A percentile compares a stretch with the other conserved stretches of the same genome.
Evolutionary conservation across 2,888 invertebrate genomes (phyloP).

Genomic region (Calliphora vomitoria): DNA sequence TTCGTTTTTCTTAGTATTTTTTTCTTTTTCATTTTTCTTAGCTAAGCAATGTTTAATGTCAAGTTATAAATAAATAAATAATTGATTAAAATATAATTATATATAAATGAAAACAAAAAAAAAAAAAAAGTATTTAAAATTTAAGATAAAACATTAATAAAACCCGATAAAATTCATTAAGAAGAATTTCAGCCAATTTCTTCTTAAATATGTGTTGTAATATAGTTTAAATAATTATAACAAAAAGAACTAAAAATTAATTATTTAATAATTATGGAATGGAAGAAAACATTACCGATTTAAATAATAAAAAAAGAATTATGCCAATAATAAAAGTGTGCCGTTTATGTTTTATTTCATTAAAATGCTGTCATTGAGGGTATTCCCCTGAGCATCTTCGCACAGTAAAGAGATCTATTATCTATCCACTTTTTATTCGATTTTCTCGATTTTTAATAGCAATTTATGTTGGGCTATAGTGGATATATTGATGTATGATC

Average conservation of each 20-base stretch:
- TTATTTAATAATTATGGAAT: constrained; percentile 46
- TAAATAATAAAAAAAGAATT: constrained; percentile 63
- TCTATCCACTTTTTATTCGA: too few species aligned
- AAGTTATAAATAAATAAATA: constrained; percentile 62
- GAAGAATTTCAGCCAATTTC: constrained; percentile 56
- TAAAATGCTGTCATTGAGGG: background rate
- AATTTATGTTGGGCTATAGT: too few species aligned
- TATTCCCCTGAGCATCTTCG: too few species aligned
- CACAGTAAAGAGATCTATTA: too few species aligned
- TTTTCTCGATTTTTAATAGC: too few species aligned
- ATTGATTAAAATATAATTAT: constrained; percentile 30
- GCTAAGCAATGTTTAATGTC: constrained; percentile 71
- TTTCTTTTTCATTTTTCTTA: constrained; percentile 49
- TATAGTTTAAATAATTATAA: constrained; percentile 63
- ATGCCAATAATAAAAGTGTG: constrained; percentile 34
- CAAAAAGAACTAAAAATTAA: constrained; percentile 31
- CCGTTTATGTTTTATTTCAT: constrained; percentile 28
- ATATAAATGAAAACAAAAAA: constrained; percentile 16
- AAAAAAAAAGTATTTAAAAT: constrained; percentile 30
- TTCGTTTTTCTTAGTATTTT: background rate
- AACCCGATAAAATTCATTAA: constrained; percentile 36
- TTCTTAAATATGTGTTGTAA: constrained; percentile 69
- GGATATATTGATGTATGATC: too few species aligned
- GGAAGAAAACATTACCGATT: constrained; percentile 47
- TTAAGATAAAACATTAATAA: constrained; percentile 40